Conservation (phyloP, 2,888 invertebrate genomes). For the Melipona bicolor region DNA sequence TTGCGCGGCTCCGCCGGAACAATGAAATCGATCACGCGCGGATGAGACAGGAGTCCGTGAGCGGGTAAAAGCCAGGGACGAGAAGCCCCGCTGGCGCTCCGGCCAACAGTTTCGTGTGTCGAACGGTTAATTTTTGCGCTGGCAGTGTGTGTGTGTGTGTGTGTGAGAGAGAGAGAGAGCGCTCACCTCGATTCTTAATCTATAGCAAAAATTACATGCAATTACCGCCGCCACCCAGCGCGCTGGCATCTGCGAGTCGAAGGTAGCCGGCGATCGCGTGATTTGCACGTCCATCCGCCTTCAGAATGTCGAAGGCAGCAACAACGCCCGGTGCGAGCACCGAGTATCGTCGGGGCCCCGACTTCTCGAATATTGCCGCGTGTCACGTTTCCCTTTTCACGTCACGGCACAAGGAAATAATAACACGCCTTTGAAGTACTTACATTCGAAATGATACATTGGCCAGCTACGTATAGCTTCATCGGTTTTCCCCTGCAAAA, state of each 20-base stretch:
- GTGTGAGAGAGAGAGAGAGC: constrained; percentile 33
- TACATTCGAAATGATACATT: constrained; percentile 62
- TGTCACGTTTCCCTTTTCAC: constrained; percentile 70
- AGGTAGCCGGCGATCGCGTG: constrained; percentile 71
- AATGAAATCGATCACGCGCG: constrained; percentile 48
- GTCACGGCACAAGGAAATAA: constrained; percentile 69
- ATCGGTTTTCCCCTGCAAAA: constrained; percentile 42
- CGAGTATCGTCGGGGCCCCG: constrained; percentile 47
- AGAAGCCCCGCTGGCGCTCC: constrained; percentile 11
- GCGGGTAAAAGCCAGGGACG: not conserved
- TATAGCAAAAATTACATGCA: constrained; percentile 74
- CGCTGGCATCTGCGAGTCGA: constrained; percentile 73
- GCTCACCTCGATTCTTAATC: constrained; percentile 71
- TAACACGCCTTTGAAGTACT: constrained; percentile 65
- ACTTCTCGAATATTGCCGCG: constrained; percentile 65
- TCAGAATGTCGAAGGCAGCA: constrained; percentile 62
- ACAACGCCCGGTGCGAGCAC: constrained; percentile 34
- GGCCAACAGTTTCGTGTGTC: constrained; percentile 40
- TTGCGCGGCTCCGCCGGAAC: not conserved
- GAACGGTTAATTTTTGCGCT: constrained; percentile 62
- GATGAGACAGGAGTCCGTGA: not conserved
- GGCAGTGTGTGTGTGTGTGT: not conserved
- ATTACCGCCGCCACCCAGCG: constrained; percentile 73
- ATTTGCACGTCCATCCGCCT: constrained; percentile 68
- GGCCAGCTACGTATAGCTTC: constrained; percentile 40